phyloP scores from a whole-genome alignment of 2,113 vertebrate species.

The Cavia aperea region DNA sequence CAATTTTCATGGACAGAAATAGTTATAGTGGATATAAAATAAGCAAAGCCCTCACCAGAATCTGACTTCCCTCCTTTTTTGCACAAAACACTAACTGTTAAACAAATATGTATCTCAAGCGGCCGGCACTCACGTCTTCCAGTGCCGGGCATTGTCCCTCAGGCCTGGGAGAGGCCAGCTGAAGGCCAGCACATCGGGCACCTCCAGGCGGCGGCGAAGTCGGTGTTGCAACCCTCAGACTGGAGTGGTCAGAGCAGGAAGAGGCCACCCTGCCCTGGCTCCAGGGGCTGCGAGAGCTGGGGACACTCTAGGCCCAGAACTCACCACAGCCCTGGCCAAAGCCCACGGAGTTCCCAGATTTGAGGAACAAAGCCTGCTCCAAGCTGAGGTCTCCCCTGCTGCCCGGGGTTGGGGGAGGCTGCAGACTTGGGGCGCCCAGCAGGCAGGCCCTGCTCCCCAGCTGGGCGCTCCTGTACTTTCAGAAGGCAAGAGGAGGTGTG shows the following conservation, averaged over 20 bases:
- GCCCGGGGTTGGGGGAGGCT: background rate
- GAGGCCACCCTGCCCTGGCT: background rate
- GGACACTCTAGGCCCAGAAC: background rate
- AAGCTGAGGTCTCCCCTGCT: background rate
- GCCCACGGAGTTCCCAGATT: background rate
- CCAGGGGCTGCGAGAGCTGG: too few relatives aligned
- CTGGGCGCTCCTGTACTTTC: background rate
- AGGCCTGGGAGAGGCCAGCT: background rate
- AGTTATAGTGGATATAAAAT: conserved; percentile 86
- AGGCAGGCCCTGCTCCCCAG: background rate
- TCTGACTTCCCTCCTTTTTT: conserved; percentile 70
- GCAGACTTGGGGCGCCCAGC: background rate
- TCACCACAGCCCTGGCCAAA: rapidly evolving
- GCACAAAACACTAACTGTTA: conserved; percentile 86
- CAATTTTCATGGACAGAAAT: conserved; percentile 92
- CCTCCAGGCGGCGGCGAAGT: background rate
- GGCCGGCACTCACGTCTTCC: conserved; percentile 75
- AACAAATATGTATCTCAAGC: conserved; percentile 78
- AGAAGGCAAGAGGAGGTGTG: background rate
- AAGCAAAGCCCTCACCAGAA: conserved; percentile 85
- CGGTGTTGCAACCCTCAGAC: background rate
- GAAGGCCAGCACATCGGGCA: conserved; percentile 11
- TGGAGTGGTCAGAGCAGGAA: background rate
- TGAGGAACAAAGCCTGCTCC: background rate
- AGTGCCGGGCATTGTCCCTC: conserved; percentile 56